phyloP scores from a whole-genome alignment of 2,888 invertebrate genomes.

The Diachrysia chrysitis region DNA sequence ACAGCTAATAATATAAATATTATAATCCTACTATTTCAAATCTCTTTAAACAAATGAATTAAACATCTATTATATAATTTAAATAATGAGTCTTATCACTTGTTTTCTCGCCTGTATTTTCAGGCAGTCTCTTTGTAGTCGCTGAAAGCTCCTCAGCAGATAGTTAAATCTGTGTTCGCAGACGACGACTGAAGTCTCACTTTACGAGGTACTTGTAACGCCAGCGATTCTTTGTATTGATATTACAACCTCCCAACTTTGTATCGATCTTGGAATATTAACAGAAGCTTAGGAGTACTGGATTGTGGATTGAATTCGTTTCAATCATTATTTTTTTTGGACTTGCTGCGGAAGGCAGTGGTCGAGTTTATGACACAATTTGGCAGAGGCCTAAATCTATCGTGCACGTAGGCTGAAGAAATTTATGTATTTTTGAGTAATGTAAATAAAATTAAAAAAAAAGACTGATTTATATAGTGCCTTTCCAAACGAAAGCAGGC shows the following conservation, averaged over 20 bases:
- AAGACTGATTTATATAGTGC: no score
- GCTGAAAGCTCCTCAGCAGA: conserved; percentile 76
- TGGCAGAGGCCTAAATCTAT: no score
- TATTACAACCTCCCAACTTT: conserved; percentile 65
- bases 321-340: background rate
- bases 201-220: conserved; percentile 72
- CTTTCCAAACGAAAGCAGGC: no score
- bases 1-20: no score
- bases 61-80: no score
- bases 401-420: no score
- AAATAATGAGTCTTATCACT: conserved; percentile 16
- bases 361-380: no score
- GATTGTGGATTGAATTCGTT: background rate
- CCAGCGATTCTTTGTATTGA: conserved; percentile 74
- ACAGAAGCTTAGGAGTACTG: conserved; percentile 13
- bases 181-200: conserved; percentile 74
- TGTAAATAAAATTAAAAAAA: no score
- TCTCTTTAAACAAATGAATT: no score
- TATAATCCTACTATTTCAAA: no score
- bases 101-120: conserved; percentile 28
- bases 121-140: conserved; percentile 68
- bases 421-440: no score
- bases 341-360: no score
- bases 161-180: conserved; percentile 72
- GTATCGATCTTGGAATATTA: conserved; percentile 45